These are phyloP conservation scores for Drymodes brunneopygia DNA, from an alignment of 2,113 vertebrate species.

Conservation along the genomic window DNA sequence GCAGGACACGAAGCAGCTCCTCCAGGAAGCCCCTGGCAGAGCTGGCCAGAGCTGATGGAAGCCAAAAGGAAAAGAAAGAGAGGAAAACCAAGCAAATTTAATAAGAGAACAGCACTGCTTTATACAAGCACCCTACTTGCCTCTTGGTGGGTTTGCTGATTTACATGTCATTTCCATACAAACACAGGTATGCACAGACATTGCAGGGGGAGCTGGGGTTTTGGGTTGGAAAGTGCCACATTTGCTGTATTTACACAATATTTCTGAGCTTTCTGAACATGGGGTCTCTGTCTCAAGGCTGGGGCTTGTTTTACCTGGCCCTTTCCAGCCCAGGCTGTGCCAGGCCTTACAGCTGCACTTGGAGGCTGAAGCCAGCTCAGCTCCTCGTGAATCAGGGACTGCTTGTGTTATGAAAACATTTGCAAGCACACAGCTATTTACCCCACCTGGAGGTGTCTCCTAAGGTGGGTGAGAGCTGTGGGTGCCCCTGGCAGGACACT, in stretches of 20 bases:
- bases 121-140: not conserved
- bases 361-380: not conserved
- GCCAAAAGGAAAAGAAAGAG: not conserved
- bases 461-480: not conserved
- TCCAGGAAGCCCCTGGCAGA: not conserved
- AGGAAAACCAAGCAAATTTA: not conserved
- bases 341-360: not conserved
- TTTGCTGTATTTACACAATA: not conserved
- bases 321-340: not conserved
- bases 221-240: not conserved
- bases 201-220: rapidly evolving
- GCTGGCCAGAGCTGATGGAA: not conserved
- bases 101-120: not conserved
- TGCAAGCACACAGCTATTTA: not conserved
- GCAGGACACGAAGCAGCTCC: not conserved
- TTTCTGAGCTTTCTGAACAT: not conserved
- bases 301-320: not conserved
- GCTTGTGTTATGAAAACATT: not conserved
- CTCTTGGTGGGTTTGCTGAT: not conserved
- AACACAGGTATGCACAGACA: not conserved
- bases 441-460: not conserved
- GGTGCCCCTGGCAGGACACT: not conserved
- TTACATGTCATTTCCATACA: not conserved
- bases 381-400: not conserved
- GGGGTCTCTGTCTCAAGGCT: not conserved